Conservation (phyloP, 2,888 invertebrate genomes). For the Pristionchus exspectatus region DNA sequence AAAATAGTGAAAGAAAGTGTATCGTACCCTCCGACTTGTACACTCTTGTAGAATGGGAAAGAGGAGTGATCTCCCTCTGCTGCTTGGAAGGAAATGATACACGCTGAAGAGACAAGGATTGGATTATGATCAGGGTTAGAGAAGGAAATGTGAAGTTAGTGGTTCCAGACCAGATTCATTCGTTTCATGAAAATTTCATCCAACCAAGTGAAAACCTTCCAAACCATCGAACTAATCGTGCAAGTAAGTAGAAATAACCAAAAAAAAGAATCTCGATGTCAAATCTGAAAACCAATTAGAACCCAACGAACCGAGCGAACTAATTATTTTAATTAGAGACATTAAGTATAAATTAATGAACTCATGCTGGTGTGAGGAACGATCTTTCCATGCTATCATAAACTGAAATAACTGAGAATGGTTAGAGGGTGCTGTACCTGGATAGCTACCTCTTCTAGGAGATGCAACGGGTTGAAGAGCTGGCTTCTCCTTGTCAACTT, state of each 20-base stretch:
- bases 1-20: neutral
- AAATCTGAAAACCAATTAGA: constrained; percentile 25
- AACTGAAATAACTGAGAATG: constrained; percentile 48
- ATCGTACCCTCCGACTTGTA: constrained; percentile 24
- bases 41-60: constrained; percentile 54
- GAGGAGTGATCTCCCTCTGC: constrained; percentile 56
- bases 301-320: constrained; percentile 28
- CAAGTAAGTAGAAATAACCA: neutral
- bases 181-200: neutral
- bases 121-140: neutral
- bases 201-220: neutral
- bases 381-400: neutral
- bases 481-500: neutral
- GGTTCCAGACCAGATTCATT: neutral
- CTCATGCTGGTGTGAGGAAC: constrained; percentile 10
- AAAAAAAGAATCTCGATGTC: neutral
- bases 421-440: constrained; percentile 47
- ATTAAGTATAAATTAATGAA: constrained; percentile 2
- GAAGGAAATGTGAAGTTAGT: constrained; percentile 21
- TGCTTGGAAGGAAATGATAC: constrained; percentile 77
- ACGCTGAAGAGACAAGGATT: constrained; percentile 66
- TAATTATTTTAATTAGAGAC: neutral
- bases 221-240: neutral
- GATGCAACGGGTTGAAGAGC: constrained; percentile 17
- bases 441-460: constrained; percentile 54